Percentiles rank a stretch among this genome's conserved stretches.
These are phyloP conservation scores for Sinhomidia bicolor DNA, from an alignment of 2,888 invertebrate species.

Conservation along the genomic window DNA sequence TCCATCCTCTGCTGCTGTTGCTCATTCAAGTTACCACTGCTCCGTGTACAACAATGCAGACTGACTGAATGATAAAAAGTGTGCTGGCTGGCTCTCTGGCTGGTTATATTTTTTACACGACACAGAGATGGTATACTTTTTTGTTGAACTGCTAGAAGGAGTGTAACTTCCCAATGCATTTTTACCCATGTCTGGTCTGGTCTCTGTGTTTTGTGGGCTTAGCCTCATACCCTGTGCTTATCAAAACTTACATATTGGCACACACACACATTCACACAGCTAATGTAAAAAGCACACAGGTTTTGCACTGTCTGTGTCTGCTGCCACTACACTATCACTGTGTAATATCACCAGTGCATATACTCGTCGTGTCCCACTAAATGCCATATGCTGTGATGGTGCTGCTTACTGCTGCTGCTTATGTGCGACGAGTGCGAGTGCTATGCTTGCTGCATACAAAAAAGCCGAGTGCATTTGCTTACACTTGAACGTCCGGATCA, in stretches of 20 bases:
- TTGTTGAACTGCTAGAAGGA: background rate
- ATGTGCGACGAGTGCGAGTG: background rate
- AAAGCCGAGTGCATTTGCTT: slow-evolving; percentile 39
- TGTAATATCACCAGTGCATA: background rate
- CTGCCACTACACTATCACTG: background rate
- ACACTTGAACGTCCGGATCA: slow-evolving; percentile 53
- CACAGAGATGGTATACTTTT: slow-evolving; percentile 4
- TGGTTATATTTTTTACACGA: background rate
- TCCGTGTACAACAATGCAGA: too few species aligned
- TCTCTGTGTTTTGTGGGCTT: background rate
- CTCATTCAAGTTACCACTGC: too few species aligned
- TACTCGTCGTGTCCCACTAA: background rate
- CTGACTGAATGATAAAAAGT: background rate
- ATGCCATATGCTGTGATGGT: background rate
- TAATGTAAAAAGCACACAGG: slow-evolving; percentile 9
- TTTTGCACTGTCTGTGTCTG: slow-evolving; percentile 40
- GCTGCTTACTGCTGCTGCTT: too few species aligned
- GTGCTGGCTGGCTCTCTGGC: too few species aligned
- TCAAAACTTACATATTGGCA: background rate
- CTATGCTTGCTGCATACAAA: slow-evolving; percentile 28
- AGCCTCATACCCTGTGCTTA: background rate
- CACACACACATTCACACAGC: background rate
- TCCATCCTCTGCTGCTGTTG: too few species aligned
- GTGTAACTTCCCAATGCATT: background rate
- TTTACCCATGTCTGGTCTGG: background rate